Conservation (phyloP, 2,888 invertebrate genomes). For the Drosophila incognita region DNA sequence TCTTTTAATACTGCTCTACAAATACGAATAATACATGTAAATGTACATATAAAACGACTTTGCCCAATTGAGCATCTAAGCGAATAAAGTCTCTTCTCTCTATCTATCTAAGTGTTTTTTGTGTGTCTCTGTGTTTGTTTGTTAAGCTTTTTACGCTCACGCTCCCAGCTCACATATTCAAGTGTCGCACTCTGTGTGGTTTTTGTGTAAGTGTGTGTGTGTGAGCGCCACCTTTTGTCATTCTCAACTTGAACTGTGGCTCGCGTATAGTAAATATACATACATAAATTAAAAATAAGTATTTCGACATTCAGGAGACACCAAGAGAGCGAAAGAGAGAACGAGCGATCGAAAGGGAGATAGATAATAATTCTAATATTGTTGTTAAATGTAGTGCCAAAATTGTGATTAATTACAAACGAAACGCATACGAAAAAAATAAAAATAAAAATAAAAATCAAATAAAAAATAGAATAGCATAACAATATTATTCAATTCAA, state of each 20-base stretch:
- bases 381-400: conserved; percentile 41
- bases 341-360: neutral
- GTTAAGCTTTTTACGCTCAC: conserved; percentile 56
- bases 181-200: conserved; percentile 19
- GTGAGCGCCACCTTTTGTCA: conserved; percentile 48
- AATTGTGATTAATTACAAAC: conserved; percentile 67
- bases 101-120: conserved; percentile 26
- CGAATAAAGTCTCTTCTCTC: conserved; percentile 42
- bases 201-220: conserved; percentile 20
- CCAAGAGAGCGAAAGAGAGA: conserved; percentile 2
- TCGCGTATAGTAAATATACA: conserved; percentile 41
- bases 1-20: conserved; percentile 64
- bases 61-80: conserved; percentile 63
- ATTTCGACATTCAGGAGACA: conserved; percentile 74
- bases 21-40: conserved; percentile 31
- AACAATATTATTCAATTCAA: conserved; percentile 36
- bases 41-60: conserved; percentile 45
- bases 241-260: conserved; percentile 74
- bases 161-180: conserved; percentile 18
- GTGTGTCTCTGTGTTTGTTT: conserved; percentile 31
- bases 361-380: conserved; percentile 19
- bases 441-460: conserved; percentile 26
- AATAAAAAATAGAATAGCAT: conserved; percentile 34
- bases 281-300: conserved; percentile 73
- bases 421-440: conserved; percentile 30